Conservation (phyloP, 2,888 invertebrate genomes). For the Scelioninae gen. 2 region DNA sequence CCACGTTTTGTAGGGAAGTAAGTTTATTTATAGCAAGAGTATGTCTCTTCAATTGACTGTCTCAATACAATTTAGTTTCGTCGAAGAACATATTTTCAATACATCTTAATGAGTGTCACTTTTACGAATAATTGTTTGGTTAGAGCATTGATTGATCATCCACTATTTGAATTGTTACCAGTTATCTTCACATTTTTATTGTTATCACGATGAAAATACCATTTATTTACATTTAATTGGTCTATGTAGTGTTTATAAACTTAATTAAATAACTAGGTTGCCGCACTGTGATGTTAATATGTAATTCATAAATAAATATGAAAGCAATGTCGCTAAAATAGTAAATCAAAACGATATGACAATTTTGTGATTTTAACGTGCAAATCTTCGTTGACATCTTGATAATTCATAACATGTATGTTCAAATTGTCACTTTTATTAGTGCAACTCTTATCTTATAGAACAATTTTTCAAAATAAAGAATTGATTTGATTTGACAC, state of each 20-base stretch:
- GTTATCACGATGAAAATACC: too few relatives aligned
- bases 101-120: too few relatives aligned
- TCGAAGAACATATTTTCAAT: not conserved
- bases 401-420: constrained; percentile 18
- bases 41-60: constrained; percentile 13
- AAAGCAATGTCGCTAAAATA: too few relatives aligned
- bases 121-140: too few relatives aligned
- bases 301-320: too few relatives aligned
- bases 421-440: too few relatives aligned
- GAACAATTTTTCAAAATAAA: too few relatives aligned
- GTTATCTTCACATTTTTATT: too few relatives aligned
- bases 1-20: constrained; percentile 8
- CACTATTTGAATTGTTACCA: too few relatives aligned
- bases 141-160: too few relatives aligned
- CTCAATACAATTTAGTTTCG: not conserved
- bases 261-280: constrained; percentile 22
- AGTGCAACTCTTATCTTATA: too few relatives aligned
- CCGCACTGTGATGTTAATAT: constrained; percentile 18
- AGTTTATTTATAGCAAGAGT: not conserved
- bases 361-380: not conserved
- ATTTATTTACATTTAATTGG: constrained; percentile 11
- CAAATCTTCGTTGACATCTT: constrained; percentile 1
- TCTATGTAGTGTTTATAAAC: constrained; percentile 19
- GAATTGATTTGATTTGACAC: too few relatives aligned
- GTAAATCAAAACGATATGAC: not conserved